Evolutionary conservation across 1,140 invertebrate genomes (phyloP).

Genomic region (Bombus sylvicola): DNA sequence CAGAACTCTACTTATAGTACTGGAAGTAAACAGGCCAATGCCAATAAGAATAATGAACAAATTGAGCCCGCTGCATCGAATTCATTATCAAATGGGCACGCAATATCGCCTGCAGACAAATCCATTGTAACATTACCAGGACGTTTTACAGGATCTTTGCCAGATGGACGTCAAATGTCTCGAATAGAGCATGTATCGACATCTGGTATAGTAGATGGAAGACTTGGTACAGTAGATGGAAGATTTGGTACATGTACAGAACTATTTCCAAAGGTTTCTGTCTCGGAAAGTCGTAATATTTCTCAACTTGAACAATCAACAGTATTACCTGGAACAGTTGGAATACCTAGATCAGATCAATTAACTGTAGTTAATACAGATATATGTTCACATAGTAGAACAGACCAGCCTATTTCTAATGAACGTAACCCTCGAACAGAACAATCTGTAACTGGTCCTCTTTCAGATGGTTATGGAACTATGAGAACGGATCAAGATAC

Average conservation of each 20-base stretch:
- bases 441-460: conserved; percentile 33
- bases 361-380: conserved; percentile 28
- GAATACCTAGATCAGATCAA: conserved; percentile 30
- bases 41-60: conserved; percentile 47
- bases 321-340: conserved; percentile 22
- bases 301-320: conserved; percentile 50
- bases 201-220: conserved; percentile 2
- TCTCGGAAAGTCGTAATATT: conserved; percentile 44
- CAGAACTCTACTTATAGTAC: conserved; percentile 61
- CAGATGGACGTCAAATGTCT: conserved; percentile 47
- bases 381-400: conserved; percentile 34
- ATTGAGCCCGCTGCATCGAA: conserved; percentile 30
- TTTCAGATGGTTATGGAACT: conserved; percentile 42
- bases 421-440: conserved; percentile 33
- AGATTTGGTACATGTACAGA: conserved; percentile 11
- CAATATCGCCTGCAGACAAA: conserved; percentile 51
- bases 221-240: conserved; percentile 4
- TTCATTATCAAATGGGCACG: conserved; percentile 59
- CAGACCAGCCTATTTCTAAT: conserved; percentile 29
- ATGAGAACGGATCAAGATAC: conserved; percentile 36
- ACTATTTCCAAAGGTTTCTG: conserved; percentile 3
- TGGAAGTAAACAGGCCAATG: conserved; percentile 40
- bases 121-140: conserved; percentile 40
- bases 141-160: conserved; percentile 10
- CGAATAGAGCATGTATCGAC: conserved; percentile 12